Evolutionary conservation across 2,888 invertebrate species (phyloP), one percentile per base, ranked within the genome.

Genomic region (Uloborus plumipes): DNA sequence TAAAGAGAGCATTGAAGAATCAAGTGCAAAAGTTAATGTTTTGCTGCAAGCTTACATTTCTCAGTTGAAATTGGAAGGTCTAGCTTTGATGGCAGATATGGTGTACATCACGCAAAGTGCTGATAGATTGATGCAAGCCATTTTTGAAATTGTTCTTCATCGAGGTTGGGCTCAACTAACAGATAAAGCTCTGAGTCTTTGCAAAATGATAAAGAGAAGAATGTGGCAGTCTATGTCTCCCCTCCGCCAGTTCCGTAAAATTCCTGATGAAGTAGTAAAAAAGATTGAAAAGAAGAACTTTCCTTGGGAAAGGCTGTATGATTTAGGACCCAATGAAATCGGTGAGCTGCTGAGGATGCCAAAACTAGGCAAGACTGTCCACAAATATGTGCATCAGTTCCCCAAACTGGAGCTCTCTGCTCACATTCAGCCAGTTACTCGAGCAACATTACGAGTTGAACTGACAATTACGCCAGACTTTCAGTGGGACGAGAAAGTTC

Each of bases 31-130:
- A 89, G 91, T 98, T 47, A 98, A 98, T 89, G 97, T 98, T 13
- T 90, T 99, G 0, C 91, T 98, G 0, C 98, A 99, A 89, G 98
- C 99, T 0, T 99, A 98, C 90, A 99, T 99, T 85, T 99, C 99
- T 0, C 98, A 99, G 89, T 90, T 99, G 86, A 99, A 98, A 90
- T 91, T 99, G 75, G 99, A 99, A 88, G 99, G 99, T 0, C 99
- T 99, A 89, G 98, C 99, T 0, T 91, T 99, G 2, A 98, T 99
- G 96, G 95, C 98, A 0, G 99, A 99, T 89, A 99, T 99, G 99
- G 97, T 99, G 4, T 99, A 96, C 88, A 96, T 99, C 0, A 98
- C 99, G 0, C 99, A 99, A 89, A 98, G 97, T 0, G 99, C 99
- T 0, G 94, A 95, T 2, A 92, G 99, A 66, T 91, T 99, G 64